Conservation (phyloP, 2,113 vertebrate genomes). For the Calypte anna region DNA sequence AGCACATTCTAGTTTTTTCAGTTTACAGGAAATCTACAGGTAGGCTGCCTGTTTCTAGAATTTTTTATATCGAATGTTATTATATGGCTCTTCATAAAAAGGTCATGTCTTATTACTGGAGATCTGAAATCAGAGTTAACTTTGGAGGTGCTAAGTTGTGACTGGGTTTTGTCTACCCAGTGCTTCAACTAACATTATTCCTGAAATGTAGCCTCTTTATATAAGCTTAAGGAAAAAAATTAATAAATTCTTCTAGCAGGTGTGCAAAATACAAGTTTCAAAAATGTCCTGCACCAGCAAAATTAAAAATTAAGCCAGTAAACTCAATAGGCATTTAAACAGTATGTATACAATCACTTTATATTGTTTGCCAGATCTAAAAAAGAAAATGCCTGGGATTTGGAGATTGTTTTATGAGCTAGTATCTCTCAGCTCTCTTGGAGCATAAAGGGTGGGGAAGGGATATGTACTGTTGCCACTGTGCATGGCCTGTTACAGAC, state of each 20-base stretch:
- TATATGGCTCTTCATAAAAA: not conserved
- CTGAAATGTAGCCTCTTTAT: not conserved
- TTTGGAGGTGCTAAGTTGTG: not conserved
- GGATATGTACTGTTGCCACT: not conserved
- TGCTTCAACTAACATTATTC: not conserved
- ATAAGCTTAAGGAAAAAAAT: not conserved
- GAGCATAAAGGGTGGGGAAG: not conserved
- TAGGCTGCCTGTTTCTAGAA: not conserved
- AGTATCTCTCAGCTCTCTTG: not conserved
- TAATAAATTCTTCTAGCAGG: not conserved
- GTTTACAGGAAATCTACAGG: not conserved
- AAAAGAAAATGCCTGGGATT: not conserved
- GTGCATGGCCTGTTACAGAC: not conserved
- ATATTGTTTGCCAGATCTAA: not conserved
- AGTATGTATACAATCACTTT: not conserved
- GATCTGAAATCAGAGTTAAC: not conserved
- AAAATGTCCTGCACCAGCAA: not conserved
- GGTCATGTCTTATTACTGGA: not conserved
- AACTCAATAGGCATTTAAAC: not conserved
- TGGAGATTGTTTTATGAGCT: not conserved
- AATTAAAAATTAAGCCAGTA: not conserved
- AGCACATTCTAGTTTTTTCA: fast-evolving
- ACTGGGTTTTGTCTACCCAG: not conserved
- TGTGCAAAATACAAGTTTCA: not conserved
- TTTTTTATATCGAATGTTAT: not conserved